phyloP scores from a whole-genome alignment of 35 echinoderm and acorn worm species.

The Hemicentrotus pulcherrimus region DNA sequence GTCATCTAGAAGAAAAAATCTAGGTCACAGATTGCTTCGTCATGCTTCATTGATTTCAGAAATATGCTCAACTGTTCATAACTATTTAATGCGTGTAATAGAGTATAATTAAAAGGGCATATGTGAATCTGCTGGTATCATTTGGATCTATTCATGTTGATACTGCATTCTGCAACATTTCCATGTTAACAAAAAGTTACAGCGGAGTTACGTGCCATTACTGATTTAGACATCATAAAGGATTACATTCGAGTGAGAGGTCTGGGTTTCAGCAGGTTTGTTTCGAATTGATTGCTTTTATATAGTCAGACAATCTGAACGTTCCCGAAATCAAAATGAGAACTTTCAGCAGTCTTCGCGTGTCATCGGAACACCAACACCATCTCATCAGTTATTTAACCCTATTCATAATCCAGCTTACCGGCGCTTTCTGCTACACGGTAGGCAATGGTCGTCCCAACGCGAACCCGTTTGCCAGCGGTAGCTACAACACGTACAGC shows the following conservation, averaged over 20 bases:
- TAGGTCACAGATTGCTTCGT: neutral
- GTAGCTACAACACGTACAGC: neutral
- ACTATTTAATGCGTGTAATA: neutral
- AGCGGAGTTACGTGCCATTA: too few species aligned
- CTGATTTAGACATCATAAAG: too few species aligned
- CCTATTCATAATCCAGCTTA: neutral
- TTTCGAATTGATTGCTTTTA: too few species aligned
- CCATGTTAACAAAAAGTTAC: too few species aligned
- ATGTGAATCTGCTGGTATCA: neutral
- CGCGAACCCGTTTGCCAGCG: constrained; percentile 1
- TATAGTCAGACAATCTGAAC: neutral
- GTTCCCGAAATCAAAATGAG: neutral
- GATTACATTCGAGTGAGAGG: too few species aligned
- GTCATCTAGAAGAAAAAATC: neutral
- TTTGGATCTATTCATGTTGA: neutral
- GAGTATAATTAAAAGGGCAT: neutral
- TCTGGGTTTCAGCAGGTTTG: too few species aligned
- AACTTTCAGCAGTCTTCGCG: neutral
- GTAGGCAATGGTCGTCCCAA: neutral
- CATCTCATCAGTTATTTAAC: neutral
- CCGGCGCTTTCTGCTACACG: neutral
- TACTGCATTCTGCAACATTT: too few species aligned
- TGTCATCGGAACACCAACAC: neutral
- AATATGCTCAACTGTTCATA: neutral
- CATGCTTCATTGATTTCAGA: neutral